Evolutionary conservation across 2,888 invertebrate genomes (phyloP), one percentile per base, ranked within the genome.

Genomic region (Heteromurus nitidus): DNA sequence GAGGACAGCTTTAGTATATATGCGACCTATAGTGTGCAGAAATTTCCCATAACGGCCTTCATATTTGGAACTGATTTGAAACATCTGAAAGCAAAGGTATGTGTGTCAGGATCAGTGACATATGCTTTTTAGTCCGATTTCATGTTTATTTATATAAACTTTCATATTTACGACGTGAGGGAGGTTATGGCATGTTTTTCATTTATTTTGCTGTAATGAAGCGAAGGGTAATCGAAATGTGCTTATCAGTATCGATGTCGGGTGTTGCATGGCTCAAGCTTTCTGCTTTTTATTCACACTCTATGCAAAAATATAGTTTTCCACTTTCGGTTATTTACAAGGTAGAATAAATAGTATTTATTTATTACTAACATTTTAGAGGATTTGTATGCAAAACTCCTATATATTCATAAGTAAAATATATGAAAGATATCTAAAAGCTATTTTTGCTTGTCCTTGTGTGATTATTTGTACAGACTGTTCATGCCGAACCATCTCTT

Each of bases 401-500:
- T n/a, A n/a, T n/a, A n/a, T n/a, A n/a, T n/a, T n/a, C n/a, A n/a
- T n/a, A n/a, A n/a, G n/a, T n/a, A n/a, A n/a, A n/a, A n/a, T n/a
- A n/a, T n/a, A n/a, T n/a, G n/a, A n/a, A n/a, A n/a, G n/a, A n/a
- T n/a, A n/a, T n/a, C n/a, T n/a, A n/a, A n/a, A n/a, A n/a, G n/a
- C n/a, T n/a, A n/a, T n/a, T n/a, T 24, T 22, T 20, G 22, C 24
- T 7, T 24, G 55, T 55, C 20, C 22, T 55, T 55, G 55, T 55
- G 3, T n/a, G n/a, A n/a, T n/a, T n/a, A n/a, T n/a, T n/a, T 55
- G 20, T 20, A 22, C 55, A 24, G 55, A 55, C 55, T 24, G 75
- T 68, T 65, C 31, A 64, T 36, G 47, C 70, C 69, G 77, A 79
- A 62, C 77, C 70, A 79, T 24, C 64, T 30, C 30, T 42, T 2